Evolutionary conservation across 2,888 invertebrate species (phyloP), one percentile per base, ranked within the genome.

Genomic region (Drosophila recens): DNA sequence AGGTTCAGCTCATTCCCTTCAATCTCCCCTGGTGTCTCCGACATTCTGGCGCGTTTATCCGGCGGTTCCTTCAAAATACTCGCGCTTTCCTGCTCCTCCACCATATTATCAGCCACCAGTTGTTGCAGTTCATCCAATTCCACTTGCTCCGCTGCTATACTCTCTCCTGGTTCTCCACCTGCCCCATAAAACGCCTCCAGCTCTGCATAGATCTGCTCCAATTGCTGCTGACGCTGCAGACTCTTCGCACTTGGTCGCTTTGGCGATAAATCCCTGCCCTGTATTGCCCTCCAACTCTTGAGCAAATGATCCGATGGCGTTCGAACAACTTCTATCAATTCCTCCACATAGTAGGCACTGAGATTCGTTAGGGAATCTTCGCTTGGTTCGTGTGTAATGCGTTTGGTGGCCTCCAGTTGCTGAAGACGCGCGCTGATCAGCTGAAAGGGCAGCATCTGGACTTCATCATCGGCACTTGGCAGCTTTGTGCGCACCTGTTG

Each of bases 211-310:
- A 76, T 75, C n/a, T 70, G 43, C 13, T 82, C 56, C 48, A 90
- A 56, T 49, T 78, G 77, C 27, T 65, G n/a, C 4, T 62, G 30
- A 0, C 36, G 71, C 1, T 48, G 67, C 0, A 42, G 34, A 8
- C 6, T 48, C 51, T 59, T 36, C 0, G 9, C 27, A 40, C 62
- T 78, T 3, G 38, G 67, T 3, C 54, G 58, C 42, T 74, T 75
- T 1, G 95, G 95, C 58, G 95, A 94, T 11, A 87, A 79, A 53
- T 95, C 95, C 65, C 96, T 93, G 0, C 96, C 95, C 4, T 95
- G 94, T 81, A 96, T 95, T 51, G 92, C 85, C 27, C 92, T 90
- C 95, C 95, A 95, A 83, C 95, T 93, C 91, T 93, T 94, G n/a
- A 96, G 89, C 59, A 95, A 91, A 87, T 92, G 91, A 23, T 95